Base-by-base conservation (phyloP, 2,888 invertebrate species). In the Cenopis cana region DNA sequence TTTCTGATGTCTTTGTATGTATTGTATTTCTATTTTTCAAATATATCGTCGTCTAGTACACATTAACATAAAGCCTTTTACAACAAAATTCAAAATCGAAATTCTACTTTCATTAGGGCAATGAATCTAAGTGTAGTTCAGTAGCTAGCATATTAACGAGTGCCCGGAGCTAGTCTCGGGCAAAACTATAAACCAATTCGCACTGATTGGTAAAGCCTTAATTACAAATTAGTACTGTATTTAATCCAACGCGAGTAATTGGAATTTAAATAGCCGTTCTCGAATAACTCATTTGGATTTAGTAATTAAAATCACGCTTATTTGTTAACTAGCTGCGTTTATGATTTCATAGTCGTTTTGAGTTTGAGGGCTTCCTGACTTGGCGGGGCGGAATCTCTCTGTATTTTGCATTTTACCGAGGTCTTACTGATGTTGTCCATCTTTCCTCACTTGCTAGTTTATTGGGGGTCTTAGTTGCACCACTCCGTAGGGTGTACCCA, bases 171-270 rank as follows among this genome's bases (percentile, higher is more conserved):
- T n/a, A 56, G 38, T 57, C 29, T 46, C 12, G 29, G 36, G 17
- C 66, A 71, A 29, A 57, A 57, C 70, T 56, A 71, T 71, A 71
- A 67, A 71, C 61, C 67, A 66, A 70, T 59, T 65, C 52, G 46
- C 66, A 12, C 49, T 71, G 66, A 67, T 71, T 67, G 61, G 66
- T 67, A 67, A 67, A 49, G 61, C 71, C 60, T 71, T 71, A 71
- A 71, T 71, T 67, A 71, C 71, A 67, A 71, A 71, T 67, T 71
- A 71, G 67, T 71, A 56, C 71, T 71, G 66, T 67, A 67, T 67
- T 71, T 66, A 71, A 67, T 61, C 55, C 66, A 29, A 61, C 46
- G 24, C 41, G 67, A 71, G 61, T 61, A 71, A 71, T 71, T 71
- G 71, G 66, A 61, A 67, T 71, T 71, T 61, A 71, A 71, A 60